These are phyloP conservation scores for Pemphredon lugubris DNA, from an alignment of 2,888 invertebrate genomes.

Conservation along the genomic window DNA sequence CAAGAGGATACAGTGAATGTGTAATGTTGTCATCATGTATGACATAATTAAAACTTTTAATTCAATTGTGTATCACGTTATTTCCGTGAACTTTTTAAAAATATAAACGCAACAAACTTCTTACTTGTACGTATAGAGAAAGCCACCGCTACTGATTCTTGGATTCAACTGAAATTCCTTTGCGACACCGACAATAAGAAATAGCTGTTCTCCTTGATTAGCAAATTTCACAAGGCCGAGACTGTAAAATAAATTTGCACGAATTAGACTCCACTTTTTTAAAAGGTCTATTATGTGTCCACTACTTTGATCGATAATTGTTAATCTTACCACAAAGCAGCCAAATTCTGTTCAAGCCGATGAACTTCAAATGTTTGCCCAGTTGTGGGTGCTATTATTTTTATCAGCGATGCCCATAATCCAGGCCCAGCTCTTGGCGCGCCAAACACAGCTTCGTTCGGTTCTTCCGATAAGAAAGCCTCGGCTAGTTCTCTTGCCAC, in stretches of 20 bases:
- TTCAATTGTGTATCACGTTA: no score
- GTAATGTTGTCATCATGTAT: constrained; percentile 74
- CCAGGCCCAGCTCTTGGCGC: constrained; percentile 97
- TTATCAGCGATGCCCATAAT: constrained; percentile 96
- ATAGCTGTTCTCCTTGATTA: constrained; percentile 84
- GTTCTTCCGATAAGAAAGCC: constrained; percentile 95
- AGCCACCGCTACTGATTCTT: constrained; percentile 90
- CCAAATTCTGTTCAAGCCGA: constrained; percentile 96
- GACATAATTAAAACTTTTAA: no score
- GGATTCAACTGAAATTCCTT: constrained; percentile 95
- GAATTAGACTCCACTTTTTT: no score
- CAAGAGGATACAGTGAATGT: constrained; percentile 72
- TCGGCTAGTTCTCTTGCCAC: constrained; percentile 98
- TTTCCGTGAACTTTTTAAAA: no score
- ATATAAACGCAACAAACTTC: no score
- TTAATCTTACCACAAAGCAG: constrained; percentile 89
- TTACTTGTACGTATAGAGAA: constrained; percentile 92
- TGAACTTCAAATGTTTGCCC: constrained; percentile 90
- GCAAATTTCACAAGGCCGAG: constrained; percentile 92
- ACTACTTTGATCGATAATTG: no score
- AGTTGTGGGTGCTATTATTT: constrained; percentile 92
- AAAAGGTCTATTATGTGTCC: no score
- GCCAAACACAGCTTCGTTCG: constrained; percentile 96
- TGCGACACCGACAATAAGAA: constrained; percentile 91
- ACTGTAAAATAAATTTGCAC: constrained; percentile 78